These are phyloP conservation scores for Apodemia mormo DNA, from an alignment of 2,888 invertebrate genomes.

Conservation along the genomic window DNA sequence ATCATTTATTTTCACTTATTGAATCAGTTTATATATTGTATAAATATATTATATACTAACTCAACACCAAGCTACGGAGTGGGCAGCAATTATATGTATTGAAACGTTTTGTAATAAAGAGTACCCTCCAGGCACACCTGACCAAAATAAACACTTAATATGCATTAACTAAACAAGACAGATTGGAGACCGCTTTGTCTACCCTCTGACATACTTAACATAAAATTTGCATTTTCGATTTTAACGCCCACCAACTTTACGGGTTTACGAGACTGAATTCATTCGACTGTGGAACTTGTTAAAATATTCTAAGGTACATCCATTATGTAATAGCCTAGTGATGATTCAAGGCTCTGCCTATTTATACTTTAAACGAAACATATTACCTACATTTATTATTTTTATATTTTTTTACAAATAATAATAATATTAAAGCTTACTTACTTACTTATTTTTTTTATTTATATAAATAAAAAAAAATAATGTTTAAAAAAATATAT, in stretches of 20 bases:
- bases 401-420: too few species aligned
- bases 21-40: too few species aligned
- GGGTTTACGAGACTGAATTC: constrained; percentile 39
- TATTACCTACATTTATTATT: too few species aligned
- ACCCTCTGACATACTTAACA: constrained; percentile 53
- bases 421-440: too few species aligned
- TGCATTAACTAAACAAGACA: constrained; percentile 16
- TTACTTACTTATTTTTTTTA: too few species aligned
- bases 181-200: constrained; percentile 8
- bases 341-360: background rate
- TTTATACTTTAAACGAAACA: too few species aligned
- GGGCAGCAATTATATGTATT: too few species aligned
- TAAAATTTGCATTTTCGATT: constrained; percentile 78
- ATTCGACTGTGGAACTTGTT: constrained; percentile 43
- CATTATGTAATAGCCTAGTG: background rate
- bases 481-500: too few species aligned
- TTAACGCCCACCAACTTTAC: constrained; percentile 54
- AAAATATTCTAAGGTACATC: constrained; percentile 43
- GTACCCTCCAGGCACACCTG: background rate
- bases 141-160: constrained; percentile 15
- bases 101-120: background rate
- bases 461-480: too few species aligned
- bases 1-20: too few species aligned
- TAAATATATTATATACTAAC: too few species aligned
- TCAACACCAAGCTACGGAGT: too few species aligned